A percentile compares a stretch with the other conserved stretches of the same genome.
phyloP scores from a whole-genome alignment of 2,888 invertebrate genomes.

The Cryptus armator region DNA sequence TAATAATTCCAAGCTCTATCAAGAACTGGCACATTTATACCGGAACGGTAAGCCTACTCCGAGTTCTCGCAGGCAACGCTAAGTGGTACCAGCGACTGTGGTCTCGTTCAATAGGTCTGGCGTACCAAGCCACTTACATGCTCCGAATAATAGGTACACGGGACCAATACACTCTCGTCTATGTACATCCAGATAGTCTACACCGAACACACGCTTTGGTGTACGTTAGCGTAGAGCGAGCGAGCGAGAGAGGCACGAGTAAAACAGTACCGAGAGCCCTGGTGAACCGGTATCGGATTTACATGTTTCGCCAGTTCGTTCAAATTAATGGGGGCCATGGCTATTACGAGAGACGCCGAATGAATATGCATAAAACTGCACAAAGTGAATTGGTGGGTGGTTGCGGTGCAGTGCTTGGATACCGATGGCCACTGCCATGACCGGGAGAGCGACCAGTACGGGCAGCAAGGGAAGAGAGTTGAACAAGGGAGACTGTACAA shows the following conservation, averaged over 20 bases:
- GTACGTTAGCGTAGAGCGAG: neutral
- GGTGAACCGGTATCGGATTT: conserved; percentile 68
- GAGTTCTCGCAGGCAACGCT: conserved; percentile 11
- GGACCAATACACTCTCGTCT: conserved; percentile 23
- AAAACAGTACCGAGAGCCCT: conserved; percentile 41
- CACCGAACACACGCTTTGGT: neutral
- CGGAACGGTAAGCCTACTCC: conserved; percentile 46
- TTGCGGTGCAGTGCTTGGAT: conserved; percentile 64
- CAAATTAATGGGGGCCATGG: conserved; percentile 79
- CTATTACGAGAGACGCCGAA: conserved; percentile 79
- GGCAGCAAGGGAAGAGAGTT: conserved; percentile 11
- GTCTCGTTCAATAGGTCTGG: conserved; percentile 58
- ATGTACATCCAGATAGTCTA: conserved; percentile 1
- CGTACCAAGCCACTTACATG: conserved; percentile 43
- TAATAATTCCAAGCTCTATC: conserved; percentile 39
- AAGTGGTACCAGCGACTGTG: conserved; percentile 45
- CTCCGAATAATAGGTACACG: conserved; percentile 28
- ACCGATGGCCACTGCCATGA: conserved; percentile 48
- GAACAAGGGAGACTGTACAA: conserved; percentile 26
- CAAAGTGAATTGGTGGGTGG: conserved; percentile 80
- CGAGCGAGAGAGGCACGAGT: neutral
- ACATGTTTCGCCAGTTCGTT: conserved; percentile 72
- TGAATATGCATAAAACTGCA: conserved; percentile 83
- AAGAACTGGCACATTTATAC: conserved; percentile 38
- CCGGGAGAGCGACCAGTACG: conserved; percentile 31